Evolutionary conservation across 2,113 vertebrate species (phyloP), one percentile per base, ranked within the genome.

Genomic region (Hyperopisus bebe): DNA sequence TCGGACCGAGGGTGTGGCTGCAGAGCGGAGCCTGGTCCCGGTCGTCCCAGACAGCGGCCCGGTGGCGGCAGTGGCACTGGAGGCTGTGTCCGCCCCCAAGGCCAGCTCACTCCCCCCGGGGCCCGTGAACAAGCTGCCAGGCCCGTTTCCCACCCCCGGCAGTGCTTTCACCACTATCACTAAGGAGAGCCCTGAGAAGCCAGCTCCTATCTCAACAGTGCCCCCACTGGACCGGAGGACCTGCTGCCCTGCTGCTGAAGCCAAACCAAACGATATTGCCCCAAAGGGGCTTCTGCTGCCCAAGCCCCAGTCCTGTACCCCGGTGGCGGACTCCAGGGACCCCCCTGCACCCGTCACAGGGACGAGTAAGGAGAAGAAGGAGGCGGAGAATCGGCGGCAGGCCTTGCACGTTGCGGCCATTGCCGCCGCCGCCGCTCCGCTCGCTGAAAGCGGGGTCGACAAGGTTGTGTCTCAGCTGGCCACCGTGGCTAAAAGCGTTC

Each of bases 291-390:
- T 85, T 0, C 84, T 42, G 86, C 47, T 90, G 83, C 24, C 89
- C 2, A 55, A 46, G 82, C 88, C 93, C n/a, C 13, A 85, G 92
- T 42, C 9, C 31, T 0, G 46, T 58, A 62, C 90, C 24, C 86
- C 51, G 8, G 9, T 84, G 24, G 39, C n/a, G 1, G 92, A 92
- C 9, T 6, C 53, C 90, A 91, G 46, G 0, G 94, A 95, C 9
- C 5, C 90, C 0, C 88, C 93, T 44, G 88, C 90, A 51, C 1
- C 93, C 35, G 90, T 93, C 77, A 94, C 93, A 4, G 86, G 93
- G 5, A 92, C 95, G 90, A 93, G 96, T 83, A 95, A 97, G 88
- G 92, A 95, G 90, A 96, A 94, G 93, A 95, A 94, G 90, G 95
- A 95, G 70, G 91, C 93, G 0, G 91, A 94, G 19, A 92, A 94